phyloP scores from a whole-genome alignment of 2,113 vertebrate species.

The Carassius gibelio region DNA sequence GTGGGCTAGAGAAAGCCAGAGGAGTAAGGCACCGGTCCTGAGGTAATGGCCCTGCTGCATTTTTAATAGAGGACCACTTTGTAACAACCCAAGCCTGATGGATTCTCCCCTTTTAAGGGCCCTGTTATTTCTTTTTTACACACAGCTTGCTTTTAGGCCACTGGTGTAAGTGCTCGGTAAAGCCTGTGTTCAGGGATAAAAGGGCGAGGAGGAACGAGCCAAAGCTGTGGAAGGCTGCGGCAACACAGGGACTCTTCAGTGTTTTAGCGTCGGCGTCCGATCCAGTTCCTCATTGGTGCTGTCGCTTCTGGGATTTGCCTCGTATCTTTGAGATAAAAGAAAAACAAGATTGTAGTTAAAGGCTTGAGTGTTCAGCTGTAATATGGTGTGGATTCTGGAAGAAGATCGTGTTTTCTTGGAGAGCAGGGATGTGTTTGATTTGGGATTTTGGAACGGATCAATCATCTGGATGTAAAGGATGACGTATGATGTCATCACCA shows the following conservation, averaged over 20 bases:
- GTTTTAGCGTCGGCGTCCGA: conserved; percentile 17
- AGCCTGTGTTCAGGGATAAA: conserved; percentile 59
- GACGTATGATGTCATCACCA: background rate
- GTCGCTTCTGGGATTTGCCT: background rate
- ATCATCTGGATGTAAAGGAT: conserved; percentile 7
- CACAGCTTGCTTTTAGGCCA: conserved; percentile 59
- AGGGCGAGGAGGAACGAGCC: conserved; percentile 22
- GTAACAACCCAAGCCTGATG: conserved; percentile 75
- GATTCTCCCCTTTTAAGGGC: conserved; percentile 59
- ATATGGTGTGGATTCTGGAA: conserved; percentile 9
- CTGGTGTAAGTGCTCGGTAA: conserved; percentile 59
- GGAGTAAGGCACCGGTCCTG: conserved; percentile 68
- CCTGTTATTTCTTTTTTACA: conserved; percentile 52
- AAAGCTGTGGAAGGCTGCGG: conserved; percentile 30
- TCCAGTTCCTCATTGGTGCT: background rate
- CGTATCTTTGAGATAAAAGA: background rate
- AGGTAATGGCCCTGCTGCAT: conserved; percentile 80
- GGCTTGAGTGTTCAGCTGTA: background rate
- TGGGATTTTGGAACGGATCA: background rate
- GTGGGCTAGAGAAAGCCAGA: conserved; percentile 60
- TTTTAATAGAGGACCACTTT: conserved; percentile 82
- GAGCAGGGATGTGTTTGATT: conserved; percentile 12
- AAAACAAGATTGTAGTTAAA: conserved; percentile 19
- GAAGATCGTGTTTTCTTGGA: background rate
- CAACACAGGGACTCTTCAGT: conserved; percentile 25